phyloP scores from a whole-genome alignment of 1,140 invertebrate genomes.

The Lepidostoma basale region DNA sequence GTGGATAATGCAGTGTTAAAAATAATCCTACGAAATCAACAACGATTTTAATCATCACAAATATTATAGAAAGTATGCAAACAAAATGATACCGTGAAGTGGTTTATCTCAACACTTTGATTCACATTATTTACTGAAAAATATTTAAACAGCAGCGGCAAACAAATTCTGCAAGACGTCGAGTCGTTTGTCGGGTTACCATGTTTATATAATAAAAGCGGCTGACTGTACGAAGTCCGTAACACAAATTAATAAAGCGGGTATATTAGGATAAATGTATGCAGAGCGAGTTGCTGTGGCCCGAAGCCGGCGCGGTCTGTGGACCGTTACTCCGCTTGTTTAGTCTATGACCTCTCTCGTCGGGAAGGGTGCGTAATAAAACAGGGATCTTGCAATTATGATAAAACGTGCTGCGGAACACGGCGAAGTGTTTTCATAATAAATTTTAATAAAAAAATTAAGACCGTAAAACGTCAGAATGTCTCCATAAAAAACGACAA shows the following conservation, averaged over 20 bases:
- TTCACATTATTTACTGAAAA: too few relatives aligned
- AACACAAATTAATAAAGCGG: slow-evolving; percentile 33
- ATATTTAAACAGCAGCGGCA: too few relatives aligned
- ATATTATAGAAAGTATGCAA: too few relatives aligned
- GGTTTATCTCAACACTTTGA: too few relatives aligned
- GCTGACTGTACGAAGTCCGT: not conserved
- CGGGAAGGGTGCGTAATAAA: slow-evolving; percentile 35
- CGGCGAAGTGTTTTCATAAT: slow-evolving; percentile 18
- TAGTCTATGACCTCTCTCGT: slow-evolving; percentile 13
- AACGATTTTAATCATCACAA: too few relatives aligned
- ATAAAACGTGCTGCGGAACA: slow-evolving; percentile 20
- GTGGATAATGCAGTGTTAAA: too few relatives aligned
- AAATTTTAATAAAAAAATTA: slow-evolving; percentile 10
- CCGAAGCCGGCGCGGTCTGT: not conserved
- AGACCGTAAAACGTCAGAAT: slow-evolving; percentile 2
- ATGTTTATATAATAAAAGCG: too few relatives aligned
- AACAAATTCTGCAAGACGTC: too few relatives aligned
- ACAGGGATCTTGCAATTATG: slow-evolving; percentile 36
- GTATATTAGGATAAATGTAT: slow-evolving; percentile 22
- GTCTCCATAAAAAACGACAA: slow-evolving; percentile 10
- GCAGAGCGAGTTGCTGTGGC: not conserved
- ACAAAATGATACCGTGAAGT: too few relatives aligned
- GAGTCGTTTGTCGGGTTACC: too few relatives aligned
- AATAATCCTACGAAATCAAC: too few relatives aligned
- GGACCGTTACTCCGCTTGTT: slow-evolving; percentile 30